phyloP scores from a whole-genome alignment of 2,113 vertebrate species.

The Triplophysa dalaica region DNA sequence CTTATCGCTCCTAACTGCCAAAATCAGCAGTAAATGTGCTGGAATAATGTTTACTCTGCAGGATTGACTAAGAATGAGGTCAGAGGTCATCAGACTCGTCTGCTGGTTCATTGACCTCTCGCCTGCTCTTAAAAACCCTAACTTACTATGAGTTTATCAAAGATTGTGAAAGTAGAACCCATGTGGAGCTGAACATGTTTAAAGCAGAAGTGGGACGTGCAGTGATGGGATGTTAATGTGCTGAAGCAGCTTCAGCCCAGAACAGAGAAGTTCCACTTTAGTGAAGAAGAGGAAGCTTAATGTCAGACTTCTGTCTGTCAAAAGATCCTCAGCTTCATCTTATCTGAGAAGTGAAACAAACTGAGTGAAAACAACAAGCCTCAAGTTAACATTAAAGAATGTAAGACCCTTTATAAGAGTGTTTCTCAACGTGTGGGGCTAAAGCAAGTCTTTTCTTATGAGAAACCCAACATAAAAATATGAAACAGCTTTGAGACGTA shows the following conservation, averaged over 20 bases:
- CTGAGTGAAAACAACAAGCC: neutral
- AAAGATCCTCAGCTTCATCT: neutral
- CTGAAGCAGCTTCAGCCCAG: neutral
- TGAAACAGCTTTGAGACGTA: too few species aligned
- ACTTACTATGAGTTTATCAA: neutral
- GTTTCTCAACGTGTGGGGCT: neutral
- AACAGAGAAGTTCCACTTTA: neutral
- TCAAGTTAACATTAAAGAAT: neutral
- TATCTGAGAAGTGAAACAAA: neutral
- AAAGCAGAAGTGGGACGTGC: slow-evolving; percentile 15
- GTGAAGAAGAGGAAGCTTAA: neutral
- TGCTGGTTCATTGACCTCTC: neutral
- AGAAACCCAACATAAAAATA: too few species aligned
- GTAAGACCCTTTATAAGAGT: neutral
- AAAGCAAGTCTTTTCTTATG: too few species aligned
- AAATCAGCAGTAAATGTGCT: neutral
- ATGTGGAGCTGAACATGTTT: neutral
- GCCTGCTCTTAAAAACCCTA: too few species aligned
- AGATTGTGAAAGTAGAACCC: neutral
- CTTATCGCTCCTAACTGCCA: neutral
- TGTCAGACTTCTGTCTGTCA: neutral
- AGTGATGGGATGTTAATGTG: neutral
- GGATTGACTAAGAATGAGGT: slow-evolving; percentile 3
- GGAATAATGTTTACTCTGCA: neutral
- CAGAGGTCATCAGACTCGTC: neutral